These are phyloP conservation scores for Ibycter americanus DNA, from an alignment of 2,797 vertebrate species.

Conservation along the genomic window DNA sequence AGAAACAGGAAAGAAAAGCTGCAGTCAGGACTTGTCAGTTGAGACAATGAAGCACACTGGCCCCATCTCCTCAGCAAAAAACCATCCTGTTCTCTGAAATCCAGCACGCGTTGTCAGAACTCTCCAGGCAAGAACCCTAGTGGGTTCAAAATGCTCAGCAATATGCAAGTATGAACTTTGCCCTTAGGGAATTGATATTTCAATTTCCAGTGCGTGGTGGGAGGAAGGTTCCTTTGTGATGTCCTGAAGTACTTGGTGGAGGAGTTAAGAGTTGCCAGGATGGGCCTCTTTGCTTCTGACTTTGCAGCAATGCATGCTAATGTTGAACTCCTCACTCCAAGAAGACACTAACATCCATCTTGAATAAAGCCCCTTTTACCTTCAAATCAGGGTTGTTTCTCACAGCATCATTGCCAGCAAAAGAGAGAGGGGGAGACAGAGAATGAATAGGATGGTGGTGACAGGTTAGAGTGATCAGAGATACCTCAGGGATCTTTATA, in stretches of 20 bases:
- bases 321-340: background rate
- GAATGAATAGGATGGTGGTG: background rate
- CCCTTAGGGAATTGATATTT: background rate
- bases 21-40: conserved; percentile 41
- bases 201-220: background rate
- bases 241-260: background rate
- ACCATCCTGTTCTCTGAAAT: background rate
- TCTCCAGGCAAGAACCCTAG: background rate
- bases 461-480: conserved; percentile 42
- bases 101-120: background rate
- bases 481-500: conserved; percentile 69
- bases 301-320: conserved; percentile 5
- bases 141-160: conserved; percentile 23
- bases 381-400: conserved; percentile 14
- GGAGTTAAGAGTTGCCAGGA: background rate
- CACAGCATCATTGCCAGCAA: conserved; percentile 11
- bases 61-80: background rate
- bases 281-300: background rate
- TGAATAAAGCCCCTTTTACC: background rate
- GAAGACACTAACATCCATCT: conserved; percentile 10
- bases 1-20: conserved; percentile 19
- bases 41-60: background rate
- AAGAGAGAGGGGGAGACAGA: conserved; percentile 6
- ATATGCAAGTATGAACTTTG: conserved; percentile 1
- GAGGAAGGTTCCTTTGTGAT: background rate